These are phyloP conservation scores for Colostygia pectinataria DNA, from an alignment of 2,888 invertebrate genomes.

Conservation along the genomic window DNA sequence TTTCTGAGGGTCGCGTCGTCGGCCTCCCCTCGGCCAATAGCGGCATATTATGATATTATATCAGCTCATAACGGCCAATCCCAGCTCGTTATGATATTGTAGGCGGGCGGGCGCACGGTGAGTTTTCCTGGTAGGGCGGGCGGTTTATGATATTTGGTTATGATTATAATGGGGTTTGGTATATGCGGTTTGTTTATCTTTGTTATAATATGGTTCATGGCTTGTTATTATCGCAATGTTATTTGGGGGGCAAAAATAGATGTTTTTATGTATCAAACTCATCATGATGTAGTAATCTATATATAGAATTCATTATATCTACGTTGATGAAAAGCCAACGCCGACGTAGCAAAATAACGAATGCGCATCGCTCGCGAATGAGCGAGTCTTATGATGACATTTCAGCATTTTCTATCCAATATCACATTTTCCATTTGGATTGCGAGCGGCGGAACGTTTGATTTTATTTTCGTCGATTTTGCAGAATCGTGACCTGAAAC, in stretches of 20 bases:
- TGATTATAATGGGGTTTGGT: conserved; percentile 71
- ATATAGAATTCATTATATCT: too few species aligned
- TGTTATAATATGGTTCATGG: conserved; percentile 35
- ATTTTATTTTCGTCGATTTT: conserved; percentile 74
- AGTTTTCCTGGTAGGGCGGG: conserved; percentile 76
- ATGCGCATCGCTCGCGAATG: conserved; percentile 36
- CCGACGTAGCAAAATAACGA: conserved; percentile 27
- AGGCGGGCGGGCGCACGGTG: conserved; percentile 67
- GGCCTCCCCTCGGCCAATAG: conserved; percentile 78
- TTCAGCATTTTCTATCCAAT: conserved; percentile 57
- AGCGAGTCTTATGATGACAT: conserved; percentile 58
- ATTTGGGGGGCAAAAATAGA: too few species aligned
- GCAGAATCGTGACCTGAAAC: conserved; percentile 71
- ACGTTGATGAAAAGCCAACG: conserved; percentile 19
- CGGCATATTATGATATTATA: conserved; percentile 85
- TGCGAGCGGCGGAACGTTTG: conserved; percentile 62
- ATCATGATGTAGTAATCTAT: too few species aligned
- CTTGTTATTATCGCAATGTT: too few species aligned
- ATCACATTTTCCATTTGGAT: conserved; percentile 64
- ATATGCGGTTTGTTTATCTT: conserved; percentile 37
- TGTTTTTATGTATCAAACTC: too few species aligned
- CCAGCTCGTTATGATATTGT: conserved; percentile 81
- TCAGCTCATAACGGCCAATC: conserved; percentile 81
- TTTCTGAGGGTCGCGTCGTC: conserved; percentile 54
- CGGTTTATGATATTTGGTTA: conserved; percentile 78